Percentiles rank a stretch among this genome's conserved stretches.
phyloP scores from a whole-genome alignment of 2,113 vertebrate genomes.

The Paradoxurus hermaphroditus region DNA sequence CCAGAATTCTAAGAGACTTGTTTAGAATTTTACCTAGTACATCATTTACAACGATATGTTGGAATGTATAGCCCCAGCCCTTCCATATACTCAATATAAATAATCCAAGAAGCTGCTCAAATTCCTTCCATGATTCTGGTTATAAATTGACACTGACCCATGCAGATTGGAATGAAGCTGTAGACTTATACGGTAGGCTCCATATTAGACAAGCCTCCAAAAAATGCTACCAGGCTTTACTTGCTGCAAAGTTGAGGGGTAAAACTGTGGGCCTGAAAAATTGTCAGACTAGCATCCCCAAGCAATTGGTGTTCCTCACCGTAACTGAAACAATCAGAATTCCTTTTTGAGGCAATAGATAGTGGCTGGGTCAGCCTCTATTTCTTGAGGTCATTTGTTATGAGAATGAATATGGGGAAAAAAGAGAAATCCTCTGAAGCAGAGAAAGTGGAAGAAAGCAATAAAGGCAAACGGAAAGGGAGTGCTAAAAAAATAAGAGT shows the following conservation, averaged over 20 bases:
- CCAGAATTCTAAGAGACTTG: constrained; percentile 35
- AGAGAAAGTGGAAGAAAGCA: background rate
- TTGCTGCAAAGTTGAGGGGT: background rate
- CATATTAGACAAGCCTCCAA: background rate
- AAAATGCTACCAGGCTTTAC: background rate
- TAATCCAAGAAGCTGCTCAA: constrained; percentile 19
- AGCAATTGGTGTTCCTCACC: background rate
- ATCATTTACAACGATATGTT: constrained; percentile 21
- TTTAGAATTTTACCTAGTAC: constrained; percentile 47
- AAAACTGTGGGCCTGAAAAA: background rate
- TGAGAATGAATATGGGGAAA: background rate
- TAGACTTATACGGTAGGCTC: background rate
- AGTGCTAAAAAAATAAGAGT: background rate
- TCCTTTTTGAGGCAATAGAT: background rate
- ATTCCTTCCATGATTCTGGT: constrained; percentile 49
- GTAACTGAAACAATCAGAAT: background rate
- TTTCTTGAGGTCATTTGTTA: background rate
- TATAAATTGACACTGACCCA: constrained; percentile 52
- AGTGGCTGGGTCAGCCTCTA: background rate
- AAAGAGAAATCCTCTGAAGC: background rate
- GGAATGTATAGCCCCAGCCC: constrained; percentile 46
- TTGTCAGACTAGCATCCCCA: background rate
- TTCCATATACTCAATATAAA: constrained; percentile 50
- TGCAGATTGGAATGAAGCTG: constrained; percentile 58
- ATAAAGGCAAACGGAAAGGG: background rate